Conservation (phyloP, 2,888 invertebrate genomes). For the Oscheius sp. region DNA sequence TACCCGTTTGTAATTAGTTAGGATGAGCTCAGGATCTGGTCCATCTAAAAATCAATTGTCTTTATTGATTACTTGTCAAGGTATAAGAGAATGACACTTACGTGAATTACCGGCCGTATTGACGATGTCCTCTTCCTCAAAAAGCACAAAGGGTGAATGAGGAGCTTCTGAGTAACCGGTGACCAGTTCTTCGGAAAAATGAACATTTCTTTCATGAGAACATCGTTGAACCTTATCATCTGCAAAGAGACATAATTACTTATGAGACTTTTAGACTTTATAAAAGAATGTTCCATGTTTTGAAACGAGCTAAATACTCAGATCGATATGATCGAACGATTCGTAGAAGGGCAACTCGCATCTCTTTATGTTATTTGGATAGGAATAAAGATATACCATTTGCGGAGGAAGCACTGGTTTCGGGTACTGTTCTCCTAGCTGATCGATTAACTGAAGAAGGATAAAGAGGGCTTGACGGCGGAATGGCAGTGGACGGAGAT, state of each 20-base stretch:
- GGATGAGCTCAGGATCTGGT: slow-evolving; percentile 76
- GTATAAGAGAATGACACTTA: neutral
- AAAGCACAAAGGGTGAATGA: slow-evolving; percentile 25
- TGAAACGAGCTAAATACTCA: too few species aligned
- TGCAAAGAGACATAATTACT: too few species aligned
- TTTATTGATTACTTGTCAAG: neutral
- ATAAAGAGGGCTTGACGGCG: slow-evolving; percentile 6
- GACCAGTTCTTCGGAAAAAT: slow-evolving; percentile 55
- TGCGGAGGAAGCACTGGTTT: neutral
- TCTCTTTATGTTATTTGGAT: too few species aligned
- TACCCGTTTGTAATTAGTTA: slow-evolving; percentile 79
- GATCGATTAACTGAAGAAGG: neutral
- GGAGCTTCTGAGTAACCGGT: slow-evolving; percentile 52
- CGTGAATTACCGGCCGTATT: neutral
- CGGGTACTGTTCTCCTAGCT: neutral
- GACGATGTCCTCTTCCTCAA: neutral
- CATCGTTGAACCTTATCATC: slow-evolving; percentile 51
- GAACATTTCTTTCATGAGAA: slow-evolving; percentile 58
- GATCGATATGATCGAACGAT: too few species aligned
- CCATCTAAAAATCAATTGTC: slow-evolving; percentile 35
- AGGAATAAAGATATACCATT: too few species aligned
- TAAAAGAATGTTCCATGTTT: too few species aligned
- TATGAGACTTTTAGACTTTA: too few species aligned
- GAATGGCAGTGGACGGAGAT: slow-evolving; percentile 36
- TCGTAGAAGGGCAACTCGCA: too few species aligned